Base-by-base conservation (phyloP, 1,140 invertebrate species). In the Drosophila ficusphila region DNA sequence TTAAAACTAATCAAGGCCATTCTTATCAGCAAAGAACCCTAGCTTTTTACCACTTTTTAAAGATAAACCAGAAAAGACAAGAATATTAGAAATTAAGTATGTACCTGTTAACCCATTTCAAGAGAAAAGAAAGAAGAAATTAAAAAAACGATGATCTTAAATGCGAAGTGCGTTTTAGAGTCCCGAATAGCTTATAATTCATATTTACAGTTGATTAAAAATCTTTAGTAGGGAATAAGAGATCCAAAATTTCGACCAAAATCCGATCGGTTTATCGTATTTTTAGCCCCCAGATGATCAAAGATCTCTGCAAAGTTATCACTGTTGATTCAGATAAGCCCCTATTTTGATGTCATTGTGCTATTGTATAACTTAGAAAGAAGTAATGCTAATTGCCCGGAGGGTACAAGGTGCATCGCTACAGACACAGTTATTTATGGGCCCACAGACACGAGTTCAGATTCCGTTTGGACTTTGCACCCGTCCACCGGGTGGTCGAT, bases 391-490 rank as follows among this genome's bases (percentile, higher is more conserved):
- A 36, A 70, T 53, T 36, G 34, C 16, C 19, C 8, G 27, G n/a
- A 34, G 62, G 54, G 71, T 67, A 64, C 64, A 88, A 82, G 74
- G 73, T 76, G 38, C 60, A 64, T 29, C 27, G 64, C 57, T 9
- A 77, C 34, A 42, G 21, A 57, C 25, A 29, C 25, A 57, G 65
- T 79, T 83, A 86, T 86, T 82, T 76, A 78, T 78, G 76, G 60
- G 42, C 46, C 23, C 49, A 41, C 36, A 62, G 33, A 58, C 42
- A 54, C 56, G 56, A 51, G 69, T 62, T 51, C 41, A 61, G 23
- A 33, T 56, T 53, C 72, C 52, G 46, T 57, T 68, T 85, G 81
- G 81, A 85, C 81, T 85, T 85, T 88, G 82, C 38, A 57, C 82
- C 71, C 76, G 53, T 21, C 33, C 16, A 2, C 36, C 36, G 19